phyloP scores from a whole-genome alignment of 2,888 invertebrate genomes.

The Trichogramma dendrolimi region DNA sequence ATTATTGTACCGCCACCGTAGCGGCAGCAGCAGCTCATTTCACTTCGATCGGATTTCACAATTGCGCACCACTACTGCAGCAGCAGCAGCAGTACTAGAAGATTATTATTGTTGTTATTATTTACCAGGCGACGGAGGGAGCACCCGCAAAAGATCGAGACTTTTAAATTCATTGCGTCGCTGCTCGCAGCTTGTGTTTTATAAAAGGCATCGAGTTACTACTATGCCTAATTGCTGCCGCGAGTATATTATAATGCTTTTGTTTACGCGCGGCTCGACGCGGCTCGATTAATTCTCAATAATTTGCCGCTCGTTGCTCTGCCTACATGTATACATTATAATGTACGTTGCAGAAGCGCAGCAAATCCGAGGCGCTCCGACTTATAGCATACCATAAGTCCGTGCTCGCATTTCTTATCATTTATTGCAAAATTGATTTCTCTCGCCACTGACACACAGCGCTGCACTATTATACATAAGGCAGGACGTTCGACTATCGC shows the following conservation, averaged over 20 bases:
- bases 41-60: conserved; percentile 47
- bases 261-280: conserved; percentile 37
- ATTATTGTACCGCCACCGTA: conserved; percentile 28
- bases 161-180: conserved; percentile 24
- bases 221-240: conserved; percentile 29
- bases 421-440: too few species aligned
- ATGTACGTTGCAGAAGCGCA: too few species aligned
- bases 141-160: conserved; percentile 9
- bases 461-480: too few species aligned
- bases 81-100: background rate
- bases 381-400: too few species aligned
- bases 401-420: too few species aligned
- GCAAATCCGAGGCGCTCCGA: too few species aligned
- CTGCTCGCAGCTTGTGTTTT: conserved; percentile 19
- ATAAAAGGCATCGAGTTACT: conserved; percentile 38
- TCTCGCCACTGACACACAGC: too few species aligned
- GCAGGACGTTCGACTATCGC: too few species aligned
- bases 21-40: conserved; percentile 44
- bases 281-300: conserved; percentile 25
- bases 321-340: too few species aligned
- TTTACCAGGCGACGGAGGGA: conserved; percentile 11
- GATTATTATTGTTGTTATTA: too few species aligned
- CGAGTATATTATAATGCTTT: conserved; percentile 30
- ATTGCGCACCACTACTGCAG: conserved; percentile 32
- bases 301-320: conserved; percentile 13